Percentiles rank a stretch among this genome's conserved stretches.
Conservation (phyloP, 2,888 invertebrate species). For the Cephus spinipes region DNA sequence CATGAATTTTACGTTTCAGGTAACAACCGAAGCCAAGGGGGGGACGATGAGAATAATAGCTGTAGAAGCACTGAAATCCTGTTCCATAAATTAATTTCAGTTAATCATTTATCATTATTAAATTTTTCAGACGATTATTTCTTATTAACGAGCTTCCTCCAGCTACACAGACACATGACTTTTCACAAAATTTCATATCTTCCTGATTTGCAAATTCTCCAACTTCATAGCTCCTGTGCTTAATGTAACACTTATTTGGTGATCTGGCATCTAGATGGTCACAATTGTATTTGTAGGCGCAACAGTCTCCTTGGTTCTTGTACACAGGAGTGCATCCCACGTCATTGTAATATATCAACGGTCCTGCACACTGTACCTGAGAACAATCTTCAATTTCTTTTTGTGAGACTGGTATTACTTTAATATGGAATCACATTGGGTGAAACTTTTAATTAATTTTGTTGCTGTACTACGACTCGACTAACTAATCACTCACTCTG, state of each 20-base stretch:
- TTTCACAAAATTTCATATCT: too few relatives aligned
- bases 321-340: conserved; percentile 47
- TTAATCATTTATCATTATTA: too few relatives aligned
- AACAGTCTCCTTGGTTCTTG: conserved; percentile 40
- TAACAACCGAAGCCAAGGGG: too few relatives aligned
- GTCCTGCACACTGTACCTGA: conserved; percentile 46
- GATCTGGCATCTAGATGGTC: conserved; percentile 38
- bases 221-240: conserved; percentile 40
- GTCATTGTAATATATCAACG: conserved; percentile 42
- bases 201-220: conserved; percentile 29
- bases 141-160: too few relatives aligned
- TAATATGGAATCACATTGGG: too few relatives aligned
- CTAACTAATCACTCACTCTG: neutral
- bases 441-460: neutral
- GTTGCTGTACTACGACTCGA: neutral
- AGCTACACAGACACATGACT: too few relatives aligned
- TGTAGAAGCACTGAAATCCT: too few relatives aligned
- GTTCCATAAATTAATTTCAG: too few relatives aligned
- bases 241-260: conserved; percentile 47
- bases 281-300: conserved; percentile 50
- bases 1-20: too few relatives aligned
- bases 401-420: too few relatives aligned
- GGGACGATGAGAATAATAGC: too few relatives aligned
- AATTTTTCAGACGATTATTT: too few relatives aligned
- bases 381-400: conserved; percentile 30